Conservation (phyloP, 2,113 vertebrate genomes). For the Rhea pennata region DNA sequence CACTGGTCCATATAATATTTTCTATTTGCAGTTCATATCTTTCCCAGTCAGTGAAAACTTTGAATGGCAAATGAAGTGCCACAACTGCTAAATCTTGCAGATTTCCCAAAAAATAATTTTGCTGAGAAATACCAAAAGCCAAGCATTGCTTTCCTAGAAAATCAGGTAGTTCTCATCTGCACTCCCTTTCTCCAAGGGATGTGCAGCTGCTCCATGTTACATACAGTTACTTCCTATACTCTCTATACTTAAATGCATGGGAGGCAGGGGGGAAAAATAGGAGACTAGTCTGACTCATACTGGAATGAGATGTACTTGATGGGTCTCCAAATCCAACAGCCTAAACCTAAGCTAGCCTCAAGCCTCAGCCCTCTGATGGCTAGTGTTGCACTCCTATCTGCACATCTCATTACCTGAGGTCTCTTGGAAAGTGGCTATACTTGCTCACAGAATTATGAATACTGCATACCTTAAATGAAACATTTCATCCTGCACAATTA, state of each 20-base stretch:
- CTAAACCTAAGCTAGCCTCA: neutral
- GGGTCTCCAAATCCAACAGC: neutral
- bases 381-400: neutral
- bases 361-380: neutral
- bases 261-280: neutral
- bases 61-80: neutral
- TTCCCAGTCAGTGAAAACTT: slow-evolving; percentile 46
- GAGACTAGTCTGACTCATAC: neutral
- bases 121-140: neutral
- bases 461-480: neutral
- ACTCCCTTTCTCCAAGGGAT: neutral
- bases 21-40: slow-evolving; percentile 66
- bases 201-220: neutral
- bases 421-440: neutral
- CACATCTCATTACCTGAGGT: neutral
- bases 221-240: neutral
- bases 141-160: neutral
- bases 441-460: neutral
- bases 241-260: neutral
- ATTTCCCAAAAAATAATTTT: neutral
- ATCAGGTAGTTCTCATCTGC: neutral
- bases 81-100: slow-evolving; percentile 14
- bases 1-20: slow-evolving; percentile 91
- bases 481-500: neutral
- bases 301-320: neutral